phyloP scores from a whole-genome alignment of 1,140 invertebrate species.

The Elysia chlorotica region DNA sequence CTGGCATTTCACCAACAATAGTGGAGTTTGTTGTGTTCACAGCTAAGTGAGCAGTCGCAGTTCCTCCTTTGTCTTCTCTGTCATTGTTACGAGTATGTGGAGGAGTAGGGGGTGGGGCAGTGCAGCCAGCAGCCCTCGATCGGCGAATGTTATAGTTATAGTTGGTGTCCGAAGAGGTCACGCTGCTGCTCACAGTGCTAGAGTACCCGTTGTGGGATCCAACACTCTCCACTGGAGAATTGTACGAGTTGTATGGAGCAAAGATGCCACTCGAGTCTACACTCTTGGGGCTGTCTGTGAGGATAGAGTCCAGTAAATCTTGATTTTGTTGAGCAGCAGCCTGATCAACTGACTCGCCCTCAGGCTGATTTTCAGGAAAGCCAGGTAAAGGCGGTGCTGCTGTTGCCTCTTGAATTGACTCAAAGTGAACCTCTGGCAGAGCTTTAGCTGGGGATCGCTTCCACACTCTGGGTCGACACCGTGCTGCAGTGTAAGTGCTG shows the following conservation, averaged over 20 bases:
- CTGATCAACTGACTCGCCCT: too few species aligned
- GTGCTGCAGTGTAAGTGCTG: constrained; percentile 19
- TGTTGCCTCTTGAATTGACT: too few species aligned
- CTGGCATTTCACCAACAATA: background rate
- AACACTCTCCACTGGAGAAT: constrained; percentile 32
- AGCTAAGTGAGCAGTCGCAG: too few species aligned
- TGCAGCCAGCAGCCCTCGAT: background rate
- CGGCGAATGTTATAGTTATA: background rate
- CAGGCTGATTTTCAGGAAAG: too few species aligned
- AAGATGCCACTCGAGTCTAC: constrained; percentile 50
- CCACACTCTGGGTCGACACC: constrained; percentile 4
- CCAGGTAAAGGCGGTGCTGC: too few species aligned
- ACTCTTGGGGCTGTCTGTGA: constrained; percentile 50
- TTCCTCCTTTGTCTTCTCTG: too few species aligned
- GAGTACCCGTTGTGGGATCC: constrained; percentile 37
- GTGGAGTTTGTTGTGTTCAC: background rate
- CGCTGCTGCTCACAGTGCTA: constrained; percentile 32
- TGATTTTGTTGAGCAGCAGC: constrained; percentile 15
- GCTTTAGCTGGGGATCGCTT: background rate
- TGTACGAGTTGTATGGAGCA: constrained; percentile 47
- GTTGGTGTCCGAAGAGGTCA: constrained; percentile 20
- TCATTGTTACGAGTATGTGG: background rate
- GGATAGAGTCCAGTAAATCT: constrained; percentile 41
- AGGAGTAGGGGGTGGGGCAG: constrained; percentile 13
- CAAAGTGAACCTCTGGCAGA: background rate